phyloP scores from a whole-genome alignment of 1,140 invertebrate species.

The Cylas formicarius region DNA sequence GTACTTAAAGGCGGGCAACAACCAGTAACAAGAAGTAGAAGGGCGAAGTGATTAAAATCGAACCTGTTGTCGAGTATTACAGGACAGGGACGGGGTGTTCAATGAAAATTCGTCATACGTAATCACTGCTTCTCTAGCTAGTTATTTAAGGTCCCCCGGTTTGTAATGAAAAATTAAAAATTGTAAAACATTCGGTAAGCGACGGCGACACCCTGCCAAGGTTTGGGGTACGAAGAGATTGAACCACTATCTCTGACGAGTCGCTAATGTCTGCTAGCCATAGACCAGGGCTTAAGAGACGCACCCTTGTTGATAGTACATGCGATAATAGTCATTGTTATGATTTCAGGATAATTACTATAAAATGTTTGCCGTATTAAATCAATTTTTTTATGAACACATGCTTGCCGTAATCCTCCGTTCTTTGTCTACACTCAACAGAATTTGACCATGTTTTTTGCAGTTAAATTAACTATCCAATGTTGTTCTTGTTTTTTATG shows the following conservation, averaged over 20 bases:
- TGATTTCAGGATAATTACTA: constrained; percentile 15
- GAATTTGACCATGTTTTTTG: no score
- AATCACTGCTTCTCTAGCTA: no score
- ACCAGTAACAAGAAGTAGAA: not conserved
- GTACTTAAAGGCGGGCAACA: constrained; percentile 1
- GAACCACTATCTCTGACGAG: not conserved
- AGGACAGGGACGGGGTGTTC: not conserved
- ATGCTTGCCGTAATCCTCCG: no score
- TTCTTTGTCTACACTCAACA: no score
- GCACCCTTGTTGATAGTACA: constrained; percentile 9
- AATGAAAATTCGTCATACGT: no score
- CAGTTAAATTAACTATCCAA: no score
- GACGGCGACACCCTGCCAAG: no score
- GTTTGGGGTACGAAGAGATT: no score
- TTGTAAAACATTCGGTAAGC: no score
- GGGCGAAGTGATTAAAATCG: constrained; percentile 1
- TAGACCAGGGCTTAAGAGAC: constrained; percentile 6
- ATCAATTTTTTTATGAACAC: constrained; percentile 16
- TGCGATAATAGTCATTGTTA: constrained; percentile 14
- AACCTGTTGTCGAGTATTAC: not conserved
- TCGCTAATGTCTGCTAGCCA: not conserved
- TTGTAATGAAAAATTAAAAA: not conserved
- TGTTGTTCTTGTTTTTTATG: no score
- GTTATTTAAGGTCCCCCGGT: no score
- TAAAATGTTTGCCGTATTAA: constrained; percentile 13